phyloP scores from a whole-genome alignment of 2,113 vertebrate species.

The Cyprinus carpio region DNA sequence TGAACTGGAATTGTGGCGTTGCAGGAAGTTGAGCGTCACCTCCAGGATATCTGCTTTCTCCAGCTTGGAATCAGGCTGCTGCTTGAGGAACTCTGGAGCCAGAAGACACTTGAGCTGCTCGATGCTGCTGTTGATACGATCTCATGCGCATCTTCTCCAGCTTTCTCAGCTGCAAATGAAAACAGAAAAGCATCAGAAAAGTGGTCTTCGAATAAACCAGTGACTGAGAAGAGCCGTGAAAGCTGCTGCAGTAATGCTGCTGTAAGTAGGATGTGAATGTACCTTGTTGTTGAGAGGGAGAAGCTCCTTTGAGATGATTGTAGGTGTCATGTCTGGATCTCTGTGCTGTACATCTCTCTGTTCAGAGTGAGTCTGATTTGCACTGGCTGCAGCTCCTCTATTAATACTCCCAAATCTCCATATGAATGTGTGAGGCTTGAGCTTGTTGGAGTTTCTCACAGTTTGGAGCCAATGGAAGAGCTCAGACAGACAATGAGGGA shows the following conservation, averaged over 20 bases:
- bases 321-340: constrained; percentile 69
- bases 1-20: no score
- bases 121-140: constrained; percentile 41
- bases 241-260: constrained; percentile 40
- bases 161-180: constrained; percentile 56
- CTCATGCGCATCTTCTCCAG: constrained; percentile 56
- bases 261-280: constrained; percentile 44
- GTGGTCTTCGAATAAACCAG: background rate
- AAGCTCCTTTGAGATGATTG: constrained; percentile 65
- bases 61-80: constrained; percentile 57
- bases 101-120: constrained; percentile 20
- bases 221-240: background rate
- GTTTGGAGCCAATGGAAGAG: constrained; percentile 71
- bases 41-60: constrained; percentile 71
- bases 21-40: constrained; percentile 56
- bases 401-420: constrained; percentile 74
- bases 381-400: constrained; percentile 65
- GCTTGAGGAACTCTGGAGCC: constrained; percentile 40
- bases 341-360: constrained; percentile 63
- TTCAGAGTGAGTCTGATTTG: constrained; percentile 64
- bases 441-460: constrained; percentile 73
- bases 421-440: constrained; percentile 74
- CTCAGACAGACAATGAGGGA: constrained; percentile 46
- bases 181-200: background rate
- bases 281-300: constrained; percentile 68